Evolutionary conservation across 2,113 vertebrate genomes (phyloP).

Genomic region (Datnioides undecimradiatus): DNA sequence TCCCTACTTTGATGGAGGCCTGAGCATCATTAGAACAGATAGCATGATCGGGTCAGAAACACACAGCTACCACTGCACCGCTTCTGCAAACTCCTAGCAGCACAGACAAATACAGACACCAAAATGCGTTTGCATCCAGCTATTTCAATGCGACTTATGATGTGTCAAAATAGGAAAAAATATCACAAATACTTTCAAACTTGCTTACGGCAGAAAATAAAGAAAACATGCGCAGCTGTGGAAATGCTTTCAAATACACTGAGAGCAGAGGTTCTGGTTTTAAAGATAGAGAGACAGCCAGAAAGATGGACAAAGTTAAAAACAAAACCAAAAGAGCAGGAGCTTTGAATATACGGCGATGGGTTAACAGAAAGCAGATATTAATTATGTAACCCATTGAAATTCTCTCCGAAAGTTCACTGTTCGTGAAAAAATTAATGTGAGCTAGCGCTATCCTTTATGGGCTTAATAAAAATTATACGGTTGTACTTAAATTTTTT

Average conservation of each 20-base stretch:
- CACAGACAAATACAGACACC: slow-evolving; percentile 53
- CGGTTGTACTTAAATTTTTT: slow-evolving; percentile 94
- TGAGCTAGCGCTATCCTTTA: slow-evolving; percentile 90
- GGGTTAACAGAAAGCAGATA: slow-evolving; percentile 86
- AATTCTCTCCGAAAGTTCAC: slow-evolving; percentile 92
- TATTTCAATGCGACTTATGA: slow-evolving; percentile 43
- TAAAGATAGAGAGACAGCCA: slow-evolving; percentile 10
- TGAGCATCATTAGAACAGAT: slow-evolving; percentile 85
- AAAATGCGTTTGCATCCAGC: slow-evolving; percentile 45
- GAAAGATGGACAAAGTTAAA: slow-evolving; percentile 39
- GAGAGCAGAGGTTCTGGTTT: no score
- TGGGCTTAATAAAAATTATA: slow-evolving; percentile 92
- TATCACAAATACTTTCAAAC: slow-evolving; percentile 23
- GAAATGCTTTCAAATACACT: neutral
- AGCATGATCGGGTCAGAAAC: slow-evolving; percentile 78
- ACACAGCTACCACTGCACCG: slow-evolving; percentile 59
- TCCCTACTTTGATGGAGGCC: slow-evolving; percentile 83
- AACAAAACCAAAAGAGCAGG: slow-evolving; percentile 32
- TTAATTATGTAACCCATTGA: slow-evolving; percentile 86
- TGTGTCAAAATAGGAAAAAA: slow-evolving; percentile 27
- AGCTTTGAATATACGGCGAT: slow-evolving; percentile 51
- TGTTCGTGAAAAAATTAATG: slow-evolving; percentile 90
- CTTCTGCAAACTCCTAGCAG: slow-evolving; percentile 68
- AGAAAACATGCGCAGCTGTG: slow-evolving; percentile 13
- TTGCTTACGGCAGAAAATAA: slow-evolving; percentile 25